phyloP scores from a whole-genome alignment of 1,140 invertebrate species.

The Diorhabda sublineata region DNA sequence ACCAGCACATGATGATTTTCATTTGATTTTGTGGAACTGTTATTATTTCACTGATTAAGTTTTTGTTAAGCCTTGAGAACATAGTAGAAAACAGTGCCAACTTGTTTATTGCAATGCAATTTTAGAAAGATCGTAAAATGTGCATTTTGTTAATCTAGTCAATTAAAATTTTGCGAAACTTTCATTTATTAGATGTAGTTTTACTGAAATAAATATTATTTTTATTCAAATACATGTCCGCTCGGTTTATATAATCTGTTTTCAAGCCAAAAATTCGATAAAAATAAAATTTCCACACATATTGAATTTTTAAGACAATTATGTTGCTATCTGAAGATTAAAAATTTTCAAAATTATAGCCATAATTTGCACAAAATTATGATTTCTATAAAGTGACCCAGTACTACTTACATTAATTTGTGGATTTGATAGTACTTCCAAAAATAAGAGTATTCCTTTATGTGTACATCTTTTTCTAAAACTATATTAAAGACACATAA shows the following conservation, averaged over 20 bases:
- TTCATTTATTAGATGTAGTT: not conserved
- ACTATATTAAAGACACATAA: too few species aligned
- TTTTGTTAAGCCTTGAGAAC: not conserved
- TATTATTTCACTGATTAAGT: not conserved
- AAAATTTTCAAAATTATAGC: not conserved
- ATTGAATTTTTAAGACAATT: not conserved
- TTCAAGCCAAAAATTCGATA: not conserved
- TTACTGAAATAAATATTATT: not conserved
- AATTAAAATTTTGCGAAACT: not conserved
- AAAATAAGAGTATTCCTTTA: too few species aligned
- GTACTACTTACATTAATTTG: too few species aligned
- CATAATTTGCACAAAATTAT: too few species aligned
- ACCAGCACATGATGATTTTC: not conserved
- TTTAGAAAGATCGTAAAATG: not conserved
- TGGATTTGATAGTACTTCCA: too few species aligned
- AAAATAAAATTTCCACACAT: not conserved
- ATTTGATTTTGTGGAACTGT: not conserved
- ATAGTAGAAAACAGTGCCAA: not conserved
- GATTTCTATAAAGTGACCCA: too few species aligned
- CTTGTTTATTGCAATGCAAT: not conserved
- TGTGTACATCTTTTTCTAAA: too few species aligned
- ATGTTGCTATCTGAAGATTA: not conserved
- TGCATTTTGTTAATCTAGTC: not conserved
- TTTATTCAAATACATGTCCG: not conserved
- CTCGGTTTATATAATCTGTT: not conserved